A percentile compares a stretch with the other conserved stretches of the same genome.
Conservation (phyloP, 2,888 invertebrate species). For the Tiphia femorata region DNA sequence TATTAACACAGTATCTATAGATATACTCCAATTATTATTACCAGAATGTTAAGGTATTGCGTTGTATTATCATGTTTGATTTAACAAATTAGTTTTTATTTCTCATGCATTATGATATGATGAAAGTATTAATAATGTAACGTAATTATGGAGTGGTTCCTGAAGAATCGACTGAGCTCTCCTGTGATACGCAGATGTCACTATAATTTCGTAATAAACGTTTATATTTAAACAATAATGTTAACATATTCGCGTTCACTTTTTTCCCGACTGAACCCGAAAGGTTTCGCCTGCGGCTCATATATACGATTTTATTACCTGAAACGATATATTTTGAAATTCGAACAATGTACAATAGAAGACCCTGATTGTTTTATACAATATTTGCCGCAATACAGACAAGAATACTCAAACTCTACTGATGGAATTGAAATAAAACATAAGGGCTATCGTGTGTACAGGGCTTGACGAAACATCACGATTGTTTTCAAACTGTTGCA, state of each 20-base stretch:
- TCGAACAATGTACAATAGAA: neutral
- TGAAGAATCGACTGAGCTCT: conserved; percentile 53
- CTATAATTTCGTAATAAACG: conserved; percentile 50
- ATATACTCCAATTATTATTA: neutral
- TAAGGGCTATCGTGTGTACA: conserved; percentile 39
- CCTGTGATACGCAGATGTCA: conserved; percentile 55
- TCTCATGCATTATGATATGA: neutral
- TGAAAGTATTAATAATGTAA: no score
- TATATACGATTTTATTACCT: neutral
- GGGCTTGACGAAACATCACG: conserved; percentile 34
- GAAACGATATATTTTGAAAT: neutral
- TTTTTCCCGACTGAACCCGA: conserved; percentile 37
- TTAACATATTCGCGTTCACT: conserved; percentile 32
- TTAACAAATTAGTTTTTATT: no score
- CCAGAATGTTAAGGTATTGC: neutral
- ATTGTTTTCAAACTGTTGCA: conserved; percentile 29
- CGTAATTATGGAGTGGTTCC: conserved; percentile 45
- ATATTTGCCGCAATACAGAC: neutral
- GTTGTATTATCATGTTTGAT: no score
- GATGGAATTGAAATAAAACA: conserved; percentile 16
- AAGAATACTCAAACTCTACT: conserved; percentile 8
- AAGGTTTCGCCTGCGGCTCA: no score
- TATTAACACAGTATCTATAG: neutral
- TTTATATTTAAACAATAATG: conserved; percentile 32
- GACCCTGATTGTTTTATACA: no score